Evolutionary conservation across 1,140 invertebrate genomes (phyloP).

Genomic region (Pseudomyrmex pallidus): DNA sequence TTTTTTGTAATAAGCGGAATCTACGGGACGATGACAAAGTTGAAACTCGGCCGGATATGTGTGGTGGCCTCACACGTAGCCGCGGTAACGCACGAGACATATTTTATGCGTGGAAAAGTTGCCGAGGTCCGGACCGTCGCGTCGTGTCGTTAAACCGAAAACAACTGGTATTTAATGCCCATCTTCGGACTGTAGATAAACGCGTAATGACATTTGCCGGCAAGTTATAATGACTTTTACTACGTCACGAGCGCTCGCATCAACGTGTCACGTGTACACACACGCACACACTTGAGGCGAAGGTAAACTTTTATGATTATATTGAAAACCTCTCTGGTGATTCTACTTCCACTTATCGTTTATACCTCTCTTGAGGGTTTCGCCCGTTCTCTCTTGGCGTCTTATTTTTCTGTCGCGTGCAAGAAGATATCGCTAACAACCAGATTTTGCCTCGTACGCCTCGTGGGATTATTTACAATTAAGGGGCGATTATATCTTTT

Average conservation of each 20-base stretch:
- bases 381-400: background rate
- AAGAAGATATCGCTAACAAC: conserved; percentile 45
- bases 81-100: conserved; percentile 1
- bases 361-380: conserved; percentile 44
- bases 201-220: conserved; percentile 48
- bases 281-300: conserved; percentile 15
- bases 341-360: conserved; percentile 54
- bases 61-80: background rate
- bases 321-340: conserved; percentile 59
- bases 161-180: conserved; percentile 55
- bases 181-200: conserved; percentile 45
- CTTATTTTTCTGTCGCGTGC: conserved; percentile 50
- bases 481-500: background rate
- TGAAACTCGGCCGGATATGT: background rate
- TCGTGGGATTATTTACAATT: conserved; percentile 12
- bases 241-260: conserved; percentile 49
- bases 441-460: conserved; percentile 27
- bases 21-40: background rate
- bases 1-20: conserved; percentile 1
- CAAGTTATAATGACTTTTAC: conserved; percentile 66
- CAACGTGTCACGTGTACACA: conserved; percentile 20
- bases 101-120: conserved; percentile 37
- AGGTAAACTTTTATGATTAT: conserved; percentile 66
- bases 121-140: background rate
- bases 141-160: conserved; percentile 38